phyloP scores from a whole-genome alignment of 2,113 vertebrate genomes.

The Ophthalmolycus amberensis region DNA sequence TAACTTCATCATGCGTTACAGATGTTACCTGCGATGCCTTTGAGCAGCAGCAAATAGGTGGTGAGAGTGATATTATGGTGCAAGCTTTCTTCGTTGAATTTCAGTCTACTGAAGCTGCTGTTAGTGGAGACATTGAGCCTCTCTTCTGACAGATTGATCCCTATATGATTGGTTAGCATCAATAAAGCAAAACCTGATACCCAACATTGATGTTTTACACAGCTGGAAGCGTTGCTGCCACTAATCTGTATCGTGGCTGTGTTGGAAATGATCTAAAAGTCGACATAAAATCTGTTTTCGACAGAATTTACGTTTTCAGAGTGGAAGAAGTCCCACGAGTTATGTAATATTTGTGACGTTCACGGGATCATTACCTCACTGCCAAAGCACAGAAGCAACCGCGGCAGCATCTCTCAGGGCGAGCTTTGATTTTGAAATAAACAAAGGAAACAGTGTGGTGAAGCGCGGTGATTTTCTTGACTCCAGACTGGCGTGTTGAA shows the following conservation, averaged over 20 bases:
- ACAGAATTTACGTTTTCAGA: background rate
- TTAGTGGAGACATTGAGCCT: background rate
- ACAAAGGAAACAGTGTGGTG: slow-evolving; percentile 64
- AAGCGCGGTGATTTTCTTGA: slow-evolving; percentile 23
- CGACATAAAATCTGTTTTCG: slow-evolving; percentile 2
- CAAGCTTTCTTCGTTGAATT: background rate
- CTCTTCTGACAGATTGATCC: background rate
- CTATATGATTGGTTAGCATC: background rate
- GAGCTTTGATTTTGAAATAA: slow-evolving; percentile 60
- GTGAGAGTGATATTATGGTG: background rate
- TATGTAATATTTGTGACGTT: slow-evolving; percentile 39
- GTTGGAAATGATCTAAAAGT: background rate
- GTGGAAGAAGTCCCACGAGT: slow-evolving; percentile 30
- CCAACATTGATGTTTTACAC: background rate
- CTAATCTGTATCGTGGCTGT: background rate
- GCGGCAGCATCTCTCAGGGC: slow-evolving; percentile 32
- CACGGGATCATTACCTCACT: slow-evolving; percentile 45
- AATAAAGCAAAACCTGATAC: background rate
- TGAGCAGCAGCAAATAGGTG: background rate
- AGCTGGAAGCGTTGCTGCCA: background rate
- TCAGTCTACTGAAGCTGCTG: background rate
- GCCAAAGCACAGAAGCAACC: slow-evolving; percentile 4
- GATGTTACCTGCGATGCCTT: background rate
- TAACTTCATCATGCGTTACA: no score
- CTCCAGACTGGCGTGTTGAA: slow-evolving; percentile 54